These are phyloP conservation scores for Odontomachus brunneus DNA, from an alignment of 1,140 invertebrate genomes.

Conservation along the genomic window DNA sequence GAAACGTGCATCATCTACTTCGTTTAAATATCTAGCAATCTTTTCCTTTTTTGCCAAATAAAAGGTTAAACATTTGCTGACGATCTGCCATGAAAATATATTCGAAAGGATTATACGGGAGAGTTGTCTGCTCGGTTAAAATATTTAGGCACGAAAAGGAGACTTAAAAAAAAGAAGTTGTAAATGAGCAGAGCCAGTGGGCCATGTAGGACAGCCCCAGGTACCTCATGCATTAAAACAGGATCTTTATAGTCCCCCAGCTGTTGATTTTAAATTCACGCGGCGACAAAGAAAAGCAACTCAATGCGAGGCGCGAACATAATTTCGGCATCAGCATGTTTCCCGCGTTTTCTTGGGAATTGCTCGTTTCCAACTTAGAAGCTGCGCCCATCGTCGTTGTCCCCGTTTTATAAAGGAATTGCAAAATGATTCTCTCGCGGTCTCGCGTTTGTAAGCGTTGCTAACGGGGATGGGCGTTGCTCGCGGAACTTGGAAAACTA, in stretches of 20 bases:
- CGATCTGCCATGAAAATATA: no score
- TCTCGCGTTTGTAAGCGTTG: slow-evolving; percentile 31
- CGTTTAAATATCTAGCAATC: no score
- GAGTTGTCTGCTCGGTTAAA: no score
- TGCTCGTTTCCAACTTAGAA: slow-evolving; percentile 4
- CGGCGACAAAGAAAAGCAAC: neutral
- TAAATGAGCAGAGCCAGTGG: neutral
- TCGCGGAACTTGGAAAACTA: slow-evolving; percentile 53
- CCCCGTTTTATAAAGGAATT: slow-evolving; percentile 51
- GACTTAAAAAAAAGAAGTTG: neutral
- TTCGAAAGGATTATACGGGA: no score
- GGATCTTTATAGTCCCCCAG: neutral
- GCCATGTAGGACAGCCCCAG: neutral
- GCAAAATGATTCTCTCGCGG: slow-evolving; percentile 47
- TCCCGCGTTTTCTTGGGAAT: slow-evolving; percentile 45
- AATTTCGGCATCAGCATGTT: slow-evolving; percentile 40
- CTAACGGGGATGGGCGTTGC: slow-evolving; percentile 40
- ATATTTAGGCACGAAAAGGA: no score
- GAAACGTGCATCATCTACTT: no score
- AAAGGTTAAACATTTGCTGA: no score
- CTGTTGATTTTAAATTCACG: slow-evolving; percentile 31
- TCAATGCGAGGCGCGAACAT: neutral
- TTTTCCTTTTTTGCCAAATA: no score
- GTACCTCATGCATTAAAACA: neutral
- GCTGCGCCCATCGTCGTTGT: slow-evolving; percentile 18